phyloP scores from a whole-genome alignment of 2,797 vertebrate genomes.

The Odontamblyopus lacepedii region DNA sequence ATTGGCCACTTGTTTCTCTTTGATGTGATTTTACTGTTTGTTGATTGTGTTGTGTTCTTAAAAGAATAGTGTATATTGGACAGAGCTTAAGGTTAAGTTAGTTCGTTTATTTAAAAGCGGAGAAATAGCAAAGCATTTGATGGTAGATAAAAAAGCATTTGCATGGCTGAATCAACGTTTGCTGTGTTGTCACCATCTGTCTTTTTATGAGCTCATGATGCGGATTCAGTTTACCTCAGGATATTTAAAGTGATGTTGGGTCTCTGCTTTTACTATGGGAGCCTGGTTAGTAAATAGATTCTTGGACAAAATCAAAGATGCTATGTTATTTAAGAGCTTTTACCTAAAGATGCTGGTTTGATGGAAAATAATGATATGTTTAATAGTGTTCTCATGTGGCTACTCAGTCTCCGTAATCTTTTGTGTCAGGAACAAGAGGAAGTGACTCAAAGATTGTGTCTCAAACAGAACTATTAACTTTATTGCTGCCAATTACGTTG shows the following conservation, averaged over 20 bases:
- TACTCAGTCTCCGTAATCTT: constrained; percentile 18
- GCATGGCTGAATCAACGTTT: constrained; percentile 18
- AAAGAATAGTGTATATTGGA: constrained; percentile 19
- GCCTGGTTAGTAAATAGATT: constrained; percentile 9
- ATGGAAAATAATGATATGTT: constrained; percentile 26
- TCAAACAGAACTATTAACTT: constrained; percentile 52
- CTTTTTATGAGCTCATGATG: constrained; percentile 12
- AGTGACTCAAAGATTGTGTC: constrained; percentile 43
- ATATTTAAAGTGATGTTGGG: constrained; percentile 19
- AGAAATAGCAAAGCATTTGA: constrained; percentile 17
- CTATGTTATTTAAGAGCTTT: constrained; percentile 1
- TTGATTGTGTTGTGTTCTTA: constrained; percentile 42
- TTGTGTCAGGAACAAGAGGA: constrained; percentile 39
- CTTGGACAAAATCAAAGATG: constrained; percentile 18
- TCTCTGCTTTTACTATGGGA: constrained; percentile 22
- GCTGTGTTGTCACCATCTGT: constrained; percentile 18
- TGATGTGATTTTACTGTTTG: constrained; percentile 38
- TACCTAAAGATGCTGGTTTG: constrained; percentile 15
- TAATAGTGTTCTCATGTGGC: constrained; percentile 7
- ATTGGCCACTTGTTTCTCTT: constrained; percentile 30
- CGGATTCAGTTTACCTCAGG: constrained; percentile 11
- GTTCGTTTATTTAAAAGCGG: constrained; percentile 9
- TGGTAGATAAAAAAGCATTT: constrained; percentile 19
- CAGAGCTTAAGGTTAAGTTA: constrained; percentile 7
- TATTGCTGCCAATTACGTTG: constrained; percentile 56